Percentiles rank a stretch among this genome's conserved stretches.
Conservation (phyloP, 1,140 invertebrate genomes). For the Ceratoteleas bidentatus region DNA sequence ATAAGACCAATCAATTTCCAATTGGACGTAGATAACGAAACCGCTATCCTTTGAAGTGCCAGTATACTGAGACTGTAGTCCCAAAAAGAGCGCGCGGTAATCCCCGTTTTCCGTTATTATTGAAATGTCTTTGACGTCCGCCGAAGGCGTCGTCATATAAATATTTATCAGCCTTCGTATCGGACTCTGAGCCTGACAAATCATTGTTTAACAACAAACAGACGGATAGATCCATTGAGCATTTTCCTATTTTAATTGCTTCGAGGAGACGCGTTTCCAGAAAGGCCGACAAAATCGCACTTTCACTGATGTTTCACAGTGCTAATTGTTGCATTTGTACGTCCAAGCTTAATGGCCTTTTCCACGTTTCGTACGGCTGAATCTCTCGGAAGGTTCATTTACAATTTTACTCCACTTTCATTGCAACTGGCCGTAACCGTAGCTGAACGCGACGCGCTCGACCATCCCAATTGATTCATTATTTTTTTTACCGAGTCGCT, state of each 20-base stretch:
- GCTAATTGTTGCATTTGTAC: conserved; percentile 67
- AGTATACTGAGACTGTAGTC: too few relatives aligned
- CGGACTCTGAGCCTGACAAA: too few relatives aligned
- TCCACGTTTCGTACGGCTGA: conserved; percentile 49
- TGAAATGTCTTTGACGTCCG: too few relatives aligned
- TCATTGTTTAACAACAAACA: too few relatives aligned
- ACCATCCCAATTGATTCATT: conserved; percentile 39
- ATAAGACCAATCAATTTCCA: too few relatives aligned
- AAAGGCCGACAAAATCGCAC: conserved; percentile 47
- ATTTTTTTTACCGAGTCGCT: not conserved
- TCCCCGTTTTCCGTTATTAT: too few relatives aligned
- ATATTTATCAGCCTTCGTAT: too few relatives aligned
- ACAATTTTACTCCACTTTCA: conserved; percentile 74
- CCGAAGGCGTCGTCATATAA: too few relatives aligned
- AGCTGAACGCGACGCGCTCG: conserved; percentile 33
- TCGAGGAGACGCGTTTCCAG: conserved; percentile 22
- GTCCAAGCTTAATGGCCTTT: conserved; percentile 36
- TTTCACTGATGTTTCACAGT: conserved; percentile 73
- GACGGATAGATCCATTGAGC: too few relatives aligned
- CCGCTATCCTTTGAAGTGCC: too few relatives aligned
- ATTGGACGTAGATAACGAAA: too few relatives aligned
- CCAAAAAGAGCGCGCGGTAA: too few relatives aligned
- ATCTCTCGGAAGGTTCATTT: conserved; percentile 62
- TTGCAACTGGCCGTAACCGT: conserved; percentile 63
- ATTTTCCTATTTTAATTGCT: conserved; percentile 53